A percentile compares a stretch with the other conserved stretches of the same genome.
These are phyloP conservation scores for Helleia helle DNA, from an alignment of 2,888 invertebrate species.

Conservation along the genomic window DNA sequence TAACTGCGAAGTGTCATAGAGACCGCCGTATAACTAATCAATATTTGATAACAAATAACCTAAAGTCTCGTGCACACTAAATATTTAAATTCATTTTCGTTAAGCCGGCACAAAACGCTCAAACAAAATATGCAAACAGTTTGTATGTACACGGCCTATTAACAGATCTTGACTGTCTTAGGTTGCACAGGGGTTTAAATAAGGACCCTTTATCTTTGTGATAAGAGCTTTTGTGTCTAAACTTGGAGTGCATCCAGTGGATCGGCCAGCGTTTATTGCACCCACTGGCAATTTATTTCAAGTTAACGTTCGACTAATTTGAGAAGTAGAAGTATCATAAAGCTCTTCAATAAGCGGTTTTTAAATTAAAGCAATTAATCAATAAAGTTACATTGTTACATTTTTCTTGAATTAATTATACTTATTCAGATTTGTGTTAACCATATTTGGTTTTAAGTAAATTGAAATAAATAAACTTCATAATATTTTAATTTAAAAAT, in stretches of 20 bases:
- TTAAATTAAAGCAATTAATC: conserved; percentile 7
- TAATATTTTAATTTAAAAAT: too few relatives aligned
- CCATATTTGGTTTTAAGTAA: too few relatives aligned
- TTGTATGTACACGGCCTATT: conserved; percentile 60
- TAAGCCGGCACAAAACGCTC: conserved; percentile 65
- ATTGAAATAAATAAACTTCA: too few relatives aligned
- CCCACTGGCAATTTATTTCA: conserved; percentile 55
- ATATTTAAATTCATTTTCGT: conserved; percentile 61
- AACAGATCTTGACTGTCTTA: conserved; percentile 55
- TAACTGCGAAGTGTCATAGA: conserved; percentile 51
- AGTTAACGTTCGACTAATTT: conserved; percentile 72
- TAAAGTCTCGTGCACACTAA: conserved; percentile 62
- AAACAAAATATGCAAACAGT: conserved; percentile 61
- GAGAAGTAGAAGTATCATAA: conserved; percentile 60
- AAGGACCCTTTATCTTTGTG: conserved; percentile 7
- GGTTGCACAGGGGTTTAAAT: conserved; percentile 21
- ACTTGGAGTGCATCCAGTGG: conserved; percentile 51
- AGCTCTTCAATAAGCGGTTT: conserved; percentile 49
- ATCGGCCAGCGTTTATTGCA: conserved; percentile 64
- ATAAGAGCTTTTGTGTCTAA: conserved; percentile 10
- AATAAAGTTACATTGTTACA: conserved; percentile 6
- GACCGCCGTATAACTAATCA: conserved; percentile 49
- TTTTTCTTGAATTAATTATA: too few relatives aligned
- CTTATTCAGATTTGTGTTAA: neutral
- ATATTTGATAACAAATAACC: conserved; percentile 65